A percentile compares a stretch with the other conserved stretches of the same genome.
phyloP scores from a whole-genome alignment of 2,888 invertebrate genomes.

The Beris chalybata region DNA sequence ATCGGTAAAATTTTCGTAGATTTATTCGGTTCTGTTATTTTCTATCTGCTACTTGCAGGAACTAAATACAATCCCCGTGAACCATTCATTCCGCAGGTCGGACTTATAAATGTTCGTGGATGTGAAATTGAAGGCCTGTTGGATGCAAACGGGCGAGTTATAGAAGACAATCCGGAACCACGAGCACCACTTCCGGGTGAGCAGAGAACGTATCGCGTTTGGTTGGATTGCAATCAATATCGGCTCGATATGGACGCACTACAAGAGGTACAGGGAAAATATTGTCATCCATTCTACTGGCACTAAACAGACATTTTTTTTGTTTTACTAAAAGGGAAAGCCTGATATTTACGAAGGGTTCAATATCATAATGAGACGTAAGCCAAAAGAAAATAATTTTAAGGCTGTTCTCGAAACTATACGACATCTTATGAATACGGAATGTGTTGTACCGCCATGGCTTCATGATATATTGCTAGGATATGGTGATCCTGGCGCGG shows the following conservation, averaged over 20 bases:
- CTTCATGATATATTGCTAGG: constrained; percentile 95
- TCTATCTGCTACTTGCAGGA: constrained; percentile 54
- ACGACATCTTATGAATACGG: constrained; percentile 97
- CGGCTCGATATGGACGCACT: constrained; percentile 85
- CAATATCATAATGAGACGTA: constrained; percentile 96
- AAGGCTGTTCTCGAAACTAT: constrained; percentile 99
- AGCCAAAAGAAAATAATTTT: constrained; percentile 99
- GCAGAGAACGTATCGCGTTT: constrained; percentile 87
- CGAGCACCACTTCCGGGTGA: constrained; percentile 86
- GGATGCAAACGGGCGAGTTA: constrained; percentile 90
- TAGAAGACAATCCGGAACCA: constrained; percentile 94
- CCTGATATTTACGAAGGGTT: constrained; percentile 86
- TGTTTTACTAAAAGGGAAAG: constrained; percentile 51
- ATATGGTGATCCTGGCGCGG: constrained; percentile 96
- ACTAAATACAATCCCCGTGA: constrained; percentile 79
- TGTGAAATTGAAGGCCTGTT: constrained; percentile 99
- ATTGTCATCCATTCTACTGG: too few species aligned
- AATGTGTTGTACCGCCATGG: constrained; percentile 96
- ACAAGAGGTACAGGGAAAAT: constrained; percentile 63
- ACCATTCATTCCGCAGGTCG: constrained; percentile 91
- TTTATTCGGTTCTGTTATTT: constrained; percentile 3
- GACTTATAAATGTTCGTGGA: constrained; percentile 88
- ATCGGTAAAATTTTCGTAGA: constrained; percentile 64
- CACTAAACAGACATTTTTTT: constrained; percentile 16
- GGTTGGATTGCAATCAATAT: constrained; percentile 97